phyloP scores from a whole-genome alignment of 2,797 vertebrate species.

The Spatula versicolor region DNA sequence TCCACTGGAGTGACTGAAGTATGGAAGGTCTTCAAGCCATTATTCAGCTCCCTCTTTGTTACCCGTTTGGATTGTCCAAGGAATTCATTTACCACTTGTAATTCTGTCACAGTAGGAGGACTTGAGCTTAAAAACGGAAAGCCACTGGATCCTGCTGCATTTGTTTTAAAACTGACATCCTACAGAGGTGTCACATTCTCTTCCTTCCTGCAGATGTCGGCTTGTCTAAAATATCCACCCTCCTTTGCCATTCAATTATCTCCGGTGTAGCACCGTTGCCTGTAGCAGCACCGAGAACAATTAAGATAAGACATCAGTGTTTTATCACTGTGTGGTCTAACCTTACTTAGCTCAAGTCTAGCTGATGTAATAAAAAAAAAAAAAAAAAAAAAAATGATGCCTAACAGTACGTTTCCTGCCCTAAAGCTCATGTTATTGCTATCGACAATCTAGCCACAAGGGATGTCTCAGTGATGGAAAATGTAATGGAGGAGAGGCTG shows the following conservation, averaged over 20 bases:
- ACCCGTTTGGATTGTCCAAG: neutral
- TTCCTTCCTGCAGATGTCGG: slow-evolving; percentile 38
- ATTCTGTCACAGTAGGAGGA: neutral
- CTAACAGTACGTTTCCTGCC: neutral
- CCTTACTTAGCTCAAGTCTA: slow-evolving; percentile 1
- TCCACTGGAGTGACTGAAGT: neutral
- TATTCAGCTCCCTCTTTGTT: neutral
- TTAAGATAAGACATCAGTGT: slow-evolving; percentile 29
- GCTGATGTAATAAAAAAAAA: neutral
- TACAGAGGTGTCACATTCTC: neutral
- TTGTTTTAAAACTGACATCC: neutral
- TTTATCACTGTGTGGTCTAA: slow-evolving; percentile 12
- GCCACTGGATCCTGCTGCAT: neutral
- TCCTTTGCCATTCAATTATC: neutral
- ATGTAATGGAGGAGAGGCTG: neutral
- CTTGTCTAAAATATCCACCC: neutral
- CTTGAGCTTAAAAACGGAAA: neutral
- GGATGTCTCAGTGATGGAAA: neutral
- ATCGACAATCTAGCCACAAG: neutral
- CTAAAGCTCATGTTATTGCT: neutral
- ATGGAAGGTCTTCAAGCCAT: neutral
- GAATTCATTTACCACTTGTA: neutral
- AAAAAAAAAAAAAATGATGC: neutral
- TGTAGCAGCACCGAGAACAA: neutral
- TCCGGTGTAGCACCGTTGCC: neutral